These are phyloP conservation scores for Redunca redunca DNA, from an alignment of 2,113 vertebrate species.

Conservation along the genomic window DNA sequence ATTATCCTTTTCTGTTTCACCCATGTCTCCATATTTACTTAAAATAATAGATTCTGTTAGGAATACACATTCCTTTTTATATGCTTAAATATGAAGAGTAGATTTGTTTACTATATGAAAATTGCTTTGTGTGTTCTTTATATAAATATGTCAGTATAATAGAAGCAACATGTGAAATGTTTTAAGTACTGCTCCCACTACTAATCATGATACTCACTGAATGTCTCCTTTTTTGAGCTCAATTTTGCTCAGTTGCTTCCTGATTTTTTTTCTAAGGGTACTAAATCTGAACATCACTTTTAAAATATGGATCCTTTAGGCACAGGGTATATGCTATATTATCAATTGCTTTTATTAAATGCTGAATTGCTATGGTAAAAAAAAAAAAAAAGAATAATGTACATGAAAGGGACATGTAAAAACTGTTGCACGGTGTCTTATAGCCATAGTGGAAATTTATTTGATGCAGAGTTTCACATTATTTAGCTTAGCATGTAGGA, in stretches of 20 bases:
- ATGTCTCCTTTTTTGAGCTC: not conserved
- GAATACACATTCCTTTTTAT: not conserved
- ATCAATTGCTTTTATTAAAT: not conserved
- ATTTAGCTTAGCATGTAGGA: not conserved
- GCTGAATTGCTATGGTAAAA: not conserved
- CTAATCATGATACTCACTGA: not conserved
- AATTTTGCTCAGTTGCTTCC: not conserved
- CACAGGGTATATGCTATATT: not conserved
- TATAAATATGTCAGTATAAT: slow-evolving; percentile 13
- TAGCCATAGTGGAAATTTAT: not conserved
- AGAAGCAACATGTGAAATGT: not conserved
- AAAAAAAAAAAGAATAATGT: not conserved
- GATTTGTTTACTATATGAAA: not conserved
- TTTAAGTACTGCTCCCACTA: not conserved
- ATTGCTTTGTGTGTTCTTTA: not conserved
- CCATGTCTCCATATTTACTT: not conserved
- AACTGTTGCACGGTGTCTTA: not conserved
- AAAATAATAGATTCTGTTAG: not conserved
- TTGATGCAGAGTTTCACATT: not conserved
- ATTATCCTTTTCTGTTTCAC: not conserved
- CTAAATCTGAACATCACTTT: not conserved
- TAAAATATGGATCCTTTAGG: not conserved
- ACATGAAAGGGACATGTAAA: not conserved
- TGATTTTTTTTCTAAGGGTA: not conserved
- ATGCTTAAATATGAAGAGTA: not conserved